Base-by-base conservation (phyloP, 2,888 invertebrate genomes). In the Desoria tigrina region DNA sequence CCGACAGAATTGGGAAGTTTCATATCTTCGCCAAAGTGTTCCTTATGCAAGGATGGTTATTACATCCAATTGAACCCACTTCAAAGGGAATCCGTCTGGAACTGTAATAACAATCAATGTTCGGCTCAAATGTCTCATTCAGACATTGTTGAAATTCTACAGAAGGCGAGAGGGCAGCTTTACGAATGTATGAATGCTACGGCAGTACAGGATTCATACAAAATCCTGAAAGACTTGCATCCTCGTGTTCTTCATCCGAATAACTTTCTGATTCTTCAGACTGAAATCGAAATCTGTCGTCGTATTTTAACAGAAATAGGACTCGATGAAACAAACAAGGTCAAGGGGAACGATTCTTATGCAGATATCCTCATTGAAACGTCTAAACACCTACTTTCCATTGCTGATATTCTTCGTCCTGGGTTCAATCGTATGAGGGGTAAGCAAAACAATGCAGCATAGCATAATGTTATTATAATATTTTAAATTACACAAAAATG, bases 1-100 rank as follows among this genome's bases (percentile, higher is more conserved):
- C 69, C 63, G 7, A 58, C 53, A 14, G 66, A 69, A 58, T 24
- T 58, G 2, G 51, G 63, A 11, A 66, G 63, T 14, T 63, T 57
- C 26, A 39, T 66, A 4, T 56, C 63, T 16, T 62, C 68, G 14
- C 27, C 61, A 2, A 63, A 59, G 55, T 68, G 68, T 27, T 26
- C 28, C n/a, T 27, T n/a, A 7, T 68, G 68, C 39, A 39, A 28
- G 1, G 42, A 27, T 2, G 68, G 68, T 14, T 45, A 61, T 45
- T 26, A 27, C 14, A 7, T 65, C 1, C 55, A 42, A 9, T 45
- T 6, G 2, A 50, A 65, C 23, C 61, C 65, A 3, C 27, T 61
- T 42, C n/a, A 50, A 24, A 32, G 11, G 2, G 32, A 55, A 21
- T 24, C 56, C 11, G 32, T 16, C 9, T 65, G 65, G 65, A 60